Base-by-base conservation (phyloP, 2,113 vertebrate genomes). In the Xiphophorus maculatus region DNA sequence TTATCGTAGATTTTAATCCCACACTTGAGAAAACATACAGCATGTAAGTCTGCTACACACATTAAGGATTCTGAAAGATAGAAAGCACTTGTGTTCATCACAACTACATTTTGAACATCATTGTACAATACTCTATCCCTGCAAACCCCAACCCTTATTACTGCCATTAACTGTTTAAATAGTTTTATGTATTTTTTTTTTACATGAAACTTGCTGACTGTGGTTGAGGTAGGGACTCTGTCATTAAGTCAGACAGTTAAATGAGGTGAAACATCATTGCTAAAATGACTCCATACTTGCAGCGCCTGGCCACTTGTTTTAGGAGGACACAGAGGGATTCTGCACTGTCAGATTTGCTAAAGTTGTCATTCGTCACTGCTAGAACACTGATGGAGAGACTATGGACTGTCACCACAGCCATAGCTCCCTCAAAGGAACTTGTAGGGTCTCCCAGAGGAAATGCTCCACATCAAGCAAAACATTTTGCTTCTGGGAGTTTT, bases 31-130 rank as follows among this genome's bases (percentile, higher is more conserved):
- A 79, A 89, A 90, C 81, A 71, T 80, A 92, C 91, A 90, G 87
- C 90, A 90, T 84, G 80, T 84, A 85, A 87, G 29, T 89, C 76
- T 83, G 85, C 91, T 92, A 92, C 90, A 83, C 90, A 93, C 86
- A 73, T 88, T 91, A 91, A 90, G 87, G 85, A 92, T 85, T 86
- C 76, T 89, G 83, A 69, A 89, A 89, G 90, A 92, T 89, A 90
- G 91, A 92, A 93, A 95, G 93, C 94, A 94, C 92, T 94, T 94
- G 94, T 93, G 92, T 94, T 92, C 74, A 85, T 92, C 90, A 93
- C 87, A 25, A 90, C 86, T 92, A 93, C 90, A 92, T 92, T 89
- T 93, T 92, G 77, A 93, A 94, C 90, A 94, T 89, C 84, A 88
- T 91, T 76, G 71, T 90, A 93, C 91, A 93, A 90, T 89, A 93